Conservation (phyloP, 2,888 invertebrate species). For the Heterodera filipjevi region DNA sequence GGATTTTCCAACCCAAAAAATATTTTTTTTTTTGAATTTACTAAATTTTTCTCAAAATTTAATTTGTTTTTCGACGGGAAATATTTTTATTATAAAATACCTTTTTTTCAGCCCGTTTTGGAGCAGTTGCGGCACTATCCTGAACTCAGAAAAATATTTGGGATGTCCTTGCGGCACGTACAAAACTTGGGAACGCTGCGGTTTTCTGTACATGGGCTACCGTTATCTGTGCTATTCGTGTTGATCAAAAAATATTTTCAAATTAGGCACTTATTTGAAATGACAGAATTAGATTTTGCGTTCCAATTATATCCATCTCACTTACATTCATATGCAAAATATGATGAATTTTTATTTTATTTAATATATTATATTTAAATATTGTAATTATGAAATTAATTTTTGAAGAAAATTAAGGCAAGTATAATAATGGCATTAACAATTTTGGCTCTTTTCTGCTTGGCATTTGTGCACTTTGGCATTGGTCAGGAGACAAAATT, state of each 20-base stretch:
- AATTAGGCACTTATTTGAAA: background rate
- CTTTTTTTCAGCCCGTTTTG: background rate
- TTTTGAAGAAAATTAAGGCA: background rate
- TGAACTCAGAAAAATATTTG: background rate
- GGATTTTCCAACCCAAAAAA: no score
- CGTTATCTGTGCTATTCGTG: background rate
- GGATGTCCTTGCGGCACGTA: background rate
- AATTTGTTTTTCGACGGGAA: no score
- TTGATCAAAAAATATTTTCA: background rate
- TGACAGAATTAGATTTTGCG: no score
- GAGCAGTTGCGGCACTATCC: background rate
- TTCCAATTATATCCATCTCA: background rate
- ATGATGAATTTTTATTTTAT: background rate
- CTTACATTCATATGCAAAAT: no score
- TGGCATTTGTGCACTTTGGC: background rate
- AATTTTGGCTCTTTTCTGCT: background rate
- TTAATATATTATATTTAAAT: background rate
- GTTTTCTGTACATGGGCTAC: background rate
- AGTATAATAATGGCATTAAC: background rate
- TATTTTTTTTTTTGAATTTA: no score
- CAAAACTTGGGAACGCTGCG: constrained; percentile 1
- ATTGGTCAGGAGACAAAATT: background rate
- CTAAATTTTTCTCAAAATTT: background rate
- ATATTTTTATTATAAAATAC: background rate
- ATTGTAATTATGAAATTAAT: background rate